Conservation (phyloP, 2,113 vertebrate genomes). For the Sylvilagus bachmani region DNA sequence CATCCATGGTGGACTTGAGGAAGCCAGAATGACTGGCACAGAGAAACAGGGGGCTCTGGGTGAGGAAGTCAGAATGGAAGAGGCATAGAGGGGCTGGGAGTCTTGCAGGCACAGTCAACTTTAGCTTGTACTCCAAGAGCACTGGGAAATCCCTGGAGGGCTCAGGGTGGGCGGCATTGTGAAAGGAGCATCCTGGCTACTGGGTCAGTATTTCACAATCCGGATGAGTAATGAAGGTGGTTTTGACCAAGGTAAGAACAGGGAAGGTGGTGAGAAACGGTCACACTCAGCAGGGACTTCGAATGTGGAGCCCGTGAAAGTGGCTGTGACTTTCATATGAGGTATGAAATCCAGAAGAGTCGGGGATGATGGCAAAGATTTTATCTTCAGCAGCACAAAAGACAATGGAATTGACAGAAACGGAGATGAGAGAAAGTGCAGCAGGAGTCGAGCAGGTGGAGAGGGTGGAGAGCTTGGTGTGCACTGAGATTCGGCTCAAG, state of each 20-base stretch:
- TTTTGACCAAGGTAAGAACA: neutral
- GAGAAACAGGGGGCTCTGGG: rapidly evolving
- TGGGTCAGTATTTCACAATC: neutral
- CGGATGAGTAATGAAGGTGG: neutral
- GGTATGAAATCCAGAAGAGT: neutral
- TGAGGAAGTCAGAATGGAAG: neutral
- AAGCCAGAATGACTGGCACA: neutral
- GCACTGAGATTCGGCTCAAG: neutral
- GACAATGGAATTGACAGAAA: neutral
- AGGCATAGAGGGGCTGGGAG: neutral
- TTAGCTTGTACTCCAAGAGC: neutral
- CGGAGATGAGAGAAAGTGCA: neutral
- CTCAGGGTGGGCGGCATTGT: neutral
- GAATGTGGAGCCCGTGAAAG: neutral
- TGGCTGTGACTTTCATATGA: neutral
- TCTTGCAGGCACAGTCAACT: too few species aligned
- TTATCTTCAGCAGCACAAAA: neutral
- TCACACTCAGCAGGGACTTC: neutral
- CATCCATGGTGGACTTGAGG: neutral
- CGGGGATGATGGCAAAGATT: neutral
- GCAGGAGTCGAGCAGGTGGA: neutral
- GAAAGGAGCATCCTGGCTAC: neutral
- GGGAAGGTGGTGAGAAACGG: neutral
- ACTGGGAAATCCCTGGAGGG: neutral
- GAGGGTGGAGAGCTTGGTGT: neutral